phyloP scores from a whole-genome alignment of 2,113 vertebrate species.

The Prietella phreatophila region DNA sequence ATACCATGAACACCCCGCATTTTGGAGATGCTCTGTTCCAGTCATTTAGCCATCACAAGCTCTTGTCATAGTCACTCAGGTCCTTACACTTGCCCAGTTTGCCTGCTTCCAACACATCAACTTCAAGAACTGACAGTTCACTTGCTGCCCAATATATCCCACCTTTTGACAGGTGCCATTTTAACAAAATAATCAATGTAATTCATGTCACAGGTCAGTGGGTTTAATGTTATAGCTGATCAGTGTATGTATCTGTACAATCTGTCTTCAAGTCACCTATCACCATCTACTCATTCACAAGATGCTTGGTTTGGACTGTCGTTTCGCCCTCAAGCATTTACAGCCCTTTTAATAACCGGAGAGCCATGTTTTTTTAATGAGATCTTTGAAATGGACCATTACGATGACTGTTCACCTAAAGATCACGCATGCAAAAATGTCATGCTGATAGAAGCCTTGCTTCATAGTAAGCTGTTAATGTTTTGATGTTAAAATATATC shows the following conservation, averaged over 20 bases:
- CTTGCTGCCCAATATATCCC: no score
- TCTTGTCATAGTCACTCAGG: no score
- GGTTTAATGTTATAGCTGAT: no score
- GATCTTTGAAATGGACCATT: slow-evolving; percentile 43
- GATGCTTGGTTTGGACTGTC: slow-evolving; percentile 30
- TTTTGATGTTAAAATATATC: slow-evolving; percentile 38
- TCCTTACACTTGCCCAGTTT: no score
- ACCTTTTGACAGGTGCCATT: no score
- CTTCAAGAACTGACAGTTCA: no score
- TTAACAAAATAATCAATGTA: no score
- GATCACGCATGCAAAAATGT: slow-evolving; percentile 41
- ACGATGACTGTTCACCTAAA: slow-evolving; percentile 26
- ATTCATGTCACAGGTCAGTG: no score
- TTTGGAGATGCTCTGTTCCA: no score
- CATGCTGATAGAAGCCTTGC: slow-evolving; percentile 23
- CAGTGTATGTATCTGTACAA: neutral
- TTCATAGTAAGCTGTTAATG: slow-evolving; percentile 31
- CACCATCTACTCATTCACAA: neutral
- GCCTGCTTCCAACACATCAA: no score
- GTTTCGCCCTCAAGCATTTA: slow-evolving; percentile 51
- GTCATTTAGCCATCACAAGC: no score
- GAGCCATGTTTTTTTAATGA: slow-evolving; percentile 44
- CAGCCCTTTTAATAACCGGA: slow-evolving; percentile 39
- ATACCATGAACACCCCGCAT: no score
- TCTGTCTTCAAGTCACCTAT: neutral